A percentile compares a stretch with the other conserved stretches of the same genome.
These are phyloP conservation scores for Calliopsis andreniformis DNA, from an alignment of 1,140 invertebrate genomes.

Conservation along the genomic window DNA sequence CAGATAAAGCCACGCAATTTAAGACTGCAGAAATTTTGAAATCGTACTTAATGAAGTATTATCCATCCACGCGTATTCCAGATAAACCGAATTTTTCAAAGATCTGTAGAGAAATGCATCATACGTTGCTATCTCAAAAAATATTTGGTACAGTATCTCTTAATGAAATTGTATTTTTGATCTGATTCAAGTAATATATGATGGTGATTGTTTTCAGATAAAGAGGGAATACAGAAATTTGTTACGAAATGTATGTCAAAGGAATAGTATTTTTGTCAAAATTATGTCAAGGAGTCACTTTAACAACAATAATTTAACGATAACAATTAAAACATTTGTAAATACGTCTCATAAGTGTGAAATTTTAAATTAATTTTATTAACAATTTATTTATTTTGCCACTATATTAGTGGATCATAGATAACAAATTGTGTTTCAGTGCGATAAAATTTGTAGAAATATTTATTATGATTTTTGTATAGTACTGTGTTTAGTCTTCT, in stretches of 20 bases:
- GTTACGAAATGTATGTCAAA: constrained; percentile 52
- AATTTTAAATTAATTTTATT: constrained; percentile 27
- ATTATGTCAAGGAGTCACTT: constrained; percentile 1
- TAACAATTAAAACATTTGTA: constrained; percentile 19
- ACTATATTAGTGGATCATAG: background rate
- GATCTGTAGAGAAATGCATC: constrained; percentile 70
- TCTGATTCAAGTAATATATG: constrained; percentile 8
- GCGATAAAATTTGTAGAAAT: too few species aligned
- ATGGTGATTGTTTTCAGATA: constrained; percentile 60
- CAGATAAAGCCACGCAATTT: constrained; percentile 62
- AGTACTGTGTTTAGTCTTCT: too few species aligned
- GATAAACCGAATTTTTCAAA: constrained; percentile 69
- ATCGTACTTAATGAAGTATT: constrained; percentile 70
- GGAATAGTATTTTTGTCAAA: constrained; percentile 30
- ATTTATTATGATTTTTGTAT: too few species aligned
- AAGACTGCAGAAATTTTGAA: constrained; percentile 71
- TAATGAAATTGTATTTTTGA: constrained; percentile 17
- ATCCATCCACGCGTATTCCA: constrained; percentile 68
- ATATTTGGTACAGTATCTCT: constrained; percentile 65
- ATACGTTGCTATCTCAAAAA: constrained; percentile 60
- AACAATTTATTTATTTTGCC: constrained; percentile 20
- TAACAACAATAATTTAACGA: too few species aligned
- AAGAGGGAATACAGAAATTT: constrained; percentile 61
- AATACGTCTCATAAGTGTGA: constrained; percentile 13
- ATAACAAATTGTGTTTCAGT: background rate